These are phyloP conservation scores for Periophthalmodon schlosseri DNA, from an alignment of 2,113 vertebrate species.

Conservation along the genomic window DNA sequence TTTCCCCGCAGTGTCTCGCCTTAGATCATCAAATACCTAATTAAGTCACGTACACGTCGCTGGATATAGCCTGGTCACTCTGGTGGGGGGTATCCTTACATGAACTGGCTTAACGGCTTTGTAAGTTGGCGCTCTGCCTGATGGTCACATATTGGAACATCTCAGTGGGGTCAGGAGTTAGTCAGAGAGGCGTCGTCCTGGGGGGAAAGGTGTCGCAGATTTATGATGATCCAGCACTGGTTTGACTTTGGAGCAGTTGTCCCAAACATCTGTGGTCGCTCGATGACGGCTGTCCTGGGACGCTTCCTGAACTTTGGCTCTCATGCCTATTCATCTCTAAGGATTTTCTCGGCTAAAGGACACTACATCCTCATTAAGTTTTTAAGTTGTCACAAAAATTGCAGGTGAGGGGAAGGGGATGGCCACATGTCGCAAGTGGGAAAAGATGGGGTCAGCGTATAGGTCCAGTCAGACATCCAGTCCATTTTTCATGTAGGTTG, in stretches of 20 bases:
- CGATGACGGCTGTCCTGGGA: constrained; percentile 3
- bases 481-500: too few species aligned
- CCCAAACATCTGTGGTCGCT: constrained; percentile 1
- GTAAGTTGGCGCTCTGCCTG: not conserved
- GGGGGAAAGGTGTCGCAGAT: not conserved
- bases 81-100: not conserved
- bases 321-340: constrained; percentile 6
- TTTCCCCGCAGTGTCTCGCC: too few species aligned
- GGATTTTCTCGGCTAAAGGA: not conserved
- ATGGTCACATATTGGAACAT: constrained; percentile 2
- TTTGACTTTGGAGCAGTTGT: constrained; percentile 14
- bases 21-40: too few species aligned
- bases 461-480: too few species aligned
- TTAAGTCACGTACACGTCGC: too few species aligned
- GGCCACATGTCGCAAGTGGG: too few species aligned
- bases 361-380: not conserved
- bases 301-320: constrained; percentile 4
- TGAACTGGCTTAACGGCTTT: not conserved
- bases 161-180: not conserved
- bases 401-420: too few species aligned
- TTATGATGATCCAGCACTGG: constrained; percentile 3
- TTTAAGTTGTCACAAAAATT: not conserved
- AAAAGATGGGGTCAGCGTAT: too few species aligned
- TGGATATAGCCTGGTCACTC: not conserved
- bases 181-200: not conserved